These are phyloP conservation scores for Nephila pilipes DNA, from an alignment of 1,140 invertebrate species.

Conservation along the genomic window DNA sequence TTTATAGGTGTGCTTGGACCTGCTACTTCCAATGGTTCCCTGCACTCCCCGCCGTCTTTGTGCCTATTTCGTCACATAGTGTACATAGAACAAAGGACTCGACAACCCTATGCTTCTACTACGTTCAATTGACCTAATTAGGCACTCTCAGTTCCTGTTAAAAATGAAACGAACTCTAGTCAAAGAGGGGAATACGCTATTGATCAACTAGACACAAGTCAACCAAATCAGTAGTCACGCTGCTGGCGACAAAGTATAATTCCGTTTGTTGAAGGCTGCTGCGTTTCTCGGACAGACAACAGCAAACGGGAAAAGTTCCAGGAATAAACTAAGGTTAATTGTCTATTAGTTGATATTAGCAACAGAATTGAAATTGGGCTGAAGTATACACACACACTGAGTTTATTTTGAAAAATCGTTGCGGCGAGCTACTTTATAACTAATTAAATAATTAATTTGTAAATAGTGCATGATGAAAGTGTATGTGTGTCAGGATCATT, in stretches of 20 bases:
- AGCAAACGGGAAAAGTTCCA: constrained; percentile 20
- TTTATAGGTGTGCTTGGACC: constrained; percentile 66
- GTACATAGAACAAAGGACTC: constrained; percentile 63
- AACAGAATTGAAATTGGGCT: background rate
- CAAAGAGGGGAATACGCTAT: background rate
- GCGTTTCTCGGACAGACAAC: background rate
- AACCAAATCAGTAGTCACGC: background rate
- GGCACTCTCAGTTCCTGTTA: constrained; percentile 70
- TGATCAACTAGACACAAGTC: background rate
- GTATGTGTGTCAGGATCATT: constrained; percentile 9
- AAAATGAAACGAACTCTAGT: background rate
- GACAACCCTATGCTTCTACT: constrained; percentile 18
- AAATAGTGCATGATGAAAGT: background rate
- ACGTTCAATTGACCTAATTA: constrained; percentile 26
- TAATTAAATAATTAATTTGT: constrained; percentile 7
- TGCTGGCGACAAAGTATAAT: constrained; percentile 1
- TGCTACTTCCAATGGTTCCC: constrained; percentile 57
- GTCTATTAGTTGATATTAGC: constrained; percentile 18
- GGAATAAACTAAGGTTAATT: constrained; percentile 10
- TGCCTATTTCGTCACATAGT: constrained; percentile 60
- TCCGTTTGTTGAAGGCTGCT: background rate
- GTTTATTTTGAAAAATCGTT: constrained; percentile 14
- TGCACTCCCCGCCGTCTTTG: constrained; percentile 55
- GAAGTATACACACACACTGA: background rate
- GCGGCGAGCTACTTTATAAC: constrained; percentile 6